Evolutionary conservation across 2,888 invertebrate species (phyloP), one percentile per base, ranked within the genome.

Genomic region (Tortrix viridana): DNA sequence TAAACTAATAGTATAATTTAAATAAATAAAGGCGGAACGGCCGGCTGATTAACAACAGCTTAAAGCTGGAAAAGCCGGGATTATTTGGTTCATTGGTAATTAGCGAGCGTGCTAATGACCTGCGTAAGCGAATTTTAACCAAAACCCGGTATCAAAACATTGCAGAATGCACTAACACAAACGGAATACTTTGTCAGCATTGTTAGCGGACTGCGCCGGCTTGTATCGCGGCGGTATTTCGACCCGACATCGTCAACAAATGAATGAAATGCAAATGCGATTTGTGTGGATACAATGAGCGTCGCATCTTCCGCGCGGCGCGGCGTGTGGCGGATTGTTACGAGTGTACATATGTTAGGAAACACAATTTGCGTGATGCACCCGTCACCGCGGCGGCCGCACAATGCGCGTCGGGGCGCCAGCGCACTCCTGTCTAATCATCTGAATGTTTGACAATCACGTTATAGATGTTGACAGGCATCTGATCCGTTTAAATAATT

Each of bases 61-160:
- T 6, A 41, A 60, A 23, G 43, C 20, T 18, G 41, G 43, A 26
- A n/a, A 48, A 60, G 23, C 64, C 62, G 66, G 77, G 80, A 81
- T 84, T 83, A 79, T 71, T 64, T 73, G 74, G 79, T 75, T 76
- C 75, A 77, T 76, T 74, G 73, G 76, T 84, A 83, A 84, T 85
- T 85, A 84, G 79, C 75, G 76, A 74, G 75, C 70, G 76, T 71
- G 70, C 82, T 86, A 86, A 86, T 85, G 82, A 65, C 75, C 72
- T 68, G 70, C 26, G 32, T 77, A 78, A 78, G 76, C 82, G 75
- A 79, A 76, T 78, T 77, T 73, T 62, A 76, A 32, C 52, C 41
- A 41, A 41, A 41, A 2, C n/a, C 22, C 22, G 50, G 22, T 44
- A 20, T 44, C 20, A 46, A 50, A 19, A 57, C 41, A 52, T 69